These are phyloP conservation scores for Caenorhabditis becei DNA, from an alignment of 2,888 invertebrate genomes.

Conservation along the genomic window DNA sequence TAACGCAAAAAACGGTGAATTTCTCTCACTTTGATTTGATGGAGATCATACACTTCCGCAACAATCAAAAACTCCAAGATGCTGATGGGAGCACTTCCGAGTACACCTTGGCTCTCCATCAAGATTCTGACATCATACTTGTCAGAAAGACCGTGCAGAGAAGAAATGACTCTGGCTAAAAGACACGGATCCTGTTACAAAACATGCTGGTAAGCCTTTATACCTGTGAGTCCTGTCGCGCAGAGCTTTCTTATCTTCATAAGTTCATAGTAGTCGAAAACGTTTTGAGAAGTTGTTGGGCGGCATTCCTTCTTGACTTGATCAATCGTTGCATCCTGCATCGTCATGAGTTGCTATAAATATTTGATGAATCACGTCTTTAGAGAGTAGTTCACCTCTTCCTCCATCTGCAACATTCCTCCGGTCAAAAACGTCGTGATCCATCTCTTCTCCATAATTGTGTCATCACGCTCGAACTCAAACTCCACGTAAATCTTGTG, in stretches of 20 bases:
- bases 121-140: background rate
- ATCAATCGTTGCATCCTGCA: background rate
- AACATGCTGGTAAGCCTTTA: no score
- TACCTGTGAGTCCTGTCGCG: background rate
- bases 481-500: background rate
- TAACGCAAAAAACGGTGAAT: background rate
- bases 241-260: background rate
- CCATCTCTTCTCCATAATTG: background rate
- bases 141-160: background rate
- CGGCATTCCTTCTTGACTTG: background rate
- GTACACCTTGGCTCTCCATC: background rate
- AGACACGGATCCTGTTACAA: no score
- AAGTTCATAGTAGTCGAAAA: background rate
- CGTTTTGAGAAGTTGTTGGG: background rate
- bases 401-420: constrained; percentile 2
- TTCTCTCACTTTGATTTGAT: background rate
- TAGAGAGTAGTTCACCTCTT: background rate
- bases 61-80: constrained; percentile 3
- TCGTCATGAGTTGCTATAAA: background rate
- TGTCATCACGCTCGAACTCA: background rate
- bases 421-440: background rate
- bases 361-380: background rate
- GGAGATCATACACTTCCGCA: constrained; percentile 5
- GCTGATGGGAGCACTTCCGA: background rate
- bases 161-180: no score